Evolutionary conservation across 2,113 vertebrate genomes (phyloP).

Genomic region (Lanius ludovicianus): DNA sequence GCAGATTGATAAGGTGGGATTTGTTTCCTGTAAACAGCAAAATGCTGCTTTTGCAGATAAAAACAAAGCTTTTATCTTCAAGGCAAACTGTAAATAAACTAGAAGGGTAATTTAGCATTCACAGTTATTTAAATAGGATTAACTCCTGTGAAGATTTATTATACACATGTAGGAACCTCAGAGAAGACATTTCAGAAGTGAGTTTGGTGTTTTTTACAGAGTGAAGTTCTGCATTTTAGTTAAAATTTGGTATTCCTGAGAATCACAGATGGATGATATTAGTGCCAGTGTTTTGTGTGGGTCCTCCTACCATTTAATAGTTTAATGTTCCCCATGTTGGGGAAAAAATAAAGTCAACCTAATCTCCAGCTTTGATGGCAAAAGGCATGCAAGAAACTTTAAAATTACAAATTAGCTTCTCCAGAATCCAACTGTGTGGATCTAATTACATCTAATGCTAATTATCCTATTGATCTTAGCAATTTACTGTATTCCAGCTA

Average conservation of each 20-base stretch:
- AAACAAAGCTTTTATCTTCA: background rate
- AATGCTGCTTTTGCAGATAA: background rate
- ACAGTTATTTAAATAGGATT: background rate
- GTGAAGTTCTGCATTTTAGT: background rate
- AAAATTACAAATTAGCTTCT: background rate
- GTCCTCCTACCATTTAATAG: background rate
- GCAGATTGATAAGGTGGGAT: background rate
- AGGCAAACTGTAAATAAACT: background rate
- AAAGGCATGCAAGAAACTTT: background rate
- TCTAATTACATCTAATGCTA: background rate
- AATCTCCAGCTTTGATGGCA: background rate
- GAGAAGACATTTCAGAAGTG: background rate
- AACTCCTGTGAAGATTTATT: background rate
- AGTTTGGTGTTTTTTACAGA: background rate
- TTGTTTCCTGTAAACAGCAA: background rate
- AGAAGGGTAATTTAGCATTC: background rate
- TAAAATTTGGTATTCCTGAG: background rate
- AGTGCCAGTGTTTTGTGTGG: background rate
- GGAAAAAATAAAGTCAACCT: rapidly evolving
- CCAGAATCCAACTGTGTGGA: background rate
- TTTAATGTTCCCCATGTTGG: background rate
- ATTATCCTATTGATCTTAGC: background rate
- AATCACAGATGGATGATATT: background rate
- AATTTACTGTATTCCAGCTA: background rate
- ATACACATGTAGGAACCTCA: background rate